Conservation (phyloP, 2,888 invertebrate species). For the Rhabditoides inermis region DNA sequence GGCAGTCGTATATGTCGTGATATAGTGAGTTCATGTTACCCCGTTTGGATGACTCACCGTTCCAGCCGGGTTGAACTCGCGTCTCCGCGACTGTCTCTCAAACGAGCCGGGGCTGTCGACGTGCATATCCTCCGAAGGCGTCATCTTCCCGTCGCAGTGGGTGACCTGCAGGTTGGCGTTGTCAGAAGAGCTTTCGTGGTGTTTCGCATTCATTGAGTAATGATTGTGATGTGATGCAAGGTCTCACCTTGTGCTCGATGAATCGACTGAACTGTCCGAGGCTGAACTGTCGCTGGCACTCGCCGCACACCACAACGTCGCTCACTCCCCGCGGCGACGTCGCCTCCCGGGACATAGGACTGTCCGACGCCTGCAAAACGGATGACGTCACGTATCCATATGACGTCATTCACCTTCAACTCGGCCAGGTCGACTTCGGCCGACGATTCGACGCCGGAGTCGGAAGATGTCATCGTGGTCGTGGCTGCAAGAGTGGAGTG, state of each 20-base stretch:
- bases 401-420: constrained; percentile 12
- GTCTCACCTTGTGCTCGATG: constrained; percentile 49
- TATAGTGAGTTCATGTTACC: no score
- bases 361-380: constrained; percentile 19
- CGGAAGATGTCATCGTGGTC: constrained; percentile 49
- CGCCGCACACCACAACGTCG: constrained; percentile 45
- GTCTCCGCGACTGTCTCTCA: constrained; percentile 23
- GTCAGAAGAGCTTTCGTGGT: no score
- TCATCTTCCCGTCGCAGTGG: constrained; percentile 35
- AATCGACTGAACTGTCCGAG: constrained; percentile 38
- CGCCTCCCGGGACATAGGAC: constrained; percentile 29
- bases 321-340: constrained; percentile 16
- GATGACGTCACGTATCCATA: not conserved
- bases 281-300: constrained; percentile 40
- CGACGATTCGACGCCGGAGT: constrained; percentile 50
- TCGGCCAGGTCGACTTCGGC: constrained; percentile 39
- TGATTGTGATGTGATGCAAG: constrained; percentile 6
- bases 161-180: constrained; percentile 29
- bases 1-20: no score
- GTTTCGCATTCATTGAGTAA: no score
- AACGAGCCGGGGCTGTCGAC: constrained; percentile 18
- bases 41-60: constrained; percentile 24
- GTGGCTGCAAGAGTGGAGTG: constrained; percentile 30
- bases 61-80: constrained; percentile 25
- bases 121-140: constrained; percentile 33